These are phyloP conservation scores for Microtus agrestis DNA, from an alignment of 2,797 vertebrate genomes.

Conservation along the genomic window DNA sequence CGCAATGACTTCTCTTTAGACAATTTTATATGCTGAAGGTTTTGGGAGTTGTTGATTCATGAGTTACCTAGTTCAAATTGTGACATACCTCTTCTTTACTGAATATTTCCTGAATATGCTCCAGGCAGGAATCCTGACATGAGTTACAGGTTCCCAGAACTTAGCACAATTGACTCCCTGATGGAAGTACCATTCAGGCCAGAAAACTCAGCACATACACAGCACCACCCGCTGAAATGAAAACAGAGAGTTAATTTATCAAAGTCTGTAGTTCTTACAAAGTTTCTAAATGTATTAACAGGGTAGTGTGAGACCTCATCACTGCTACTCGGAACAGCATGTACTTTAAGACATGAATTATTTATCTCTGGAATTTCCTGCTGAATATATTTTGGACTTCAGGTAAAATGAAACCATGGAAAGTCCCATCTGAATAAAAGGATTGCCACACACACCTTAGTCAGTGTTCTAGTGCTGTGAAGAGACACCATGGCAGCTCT, in stretches of 20 bases:
- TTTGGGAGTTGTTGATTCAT: not conserved
- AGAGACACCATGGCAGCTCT: not conserved
- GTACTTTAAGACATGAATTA: not conserved
- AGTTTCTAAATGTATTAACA: not conserved
- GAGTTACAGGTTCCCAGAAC: not conserved
- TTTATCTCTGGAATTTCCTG: not conserved
- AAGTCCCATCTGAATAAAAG: not conserved
- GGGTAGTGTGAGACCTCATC: not conserved
- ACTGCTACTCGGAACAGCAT: not conserved
- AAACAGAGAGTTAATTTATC: not conserved
- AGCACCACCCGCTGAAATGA: not conserved
- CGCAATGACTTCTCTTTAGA: conserved; percentile 2
- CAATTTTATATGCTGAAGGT: not conserved
- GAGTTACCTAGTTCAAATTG: not conserved
- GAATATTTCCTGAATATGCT: not conserved
- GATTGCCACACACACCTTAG: not conserved
- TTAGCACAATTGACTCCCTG: not conserved
- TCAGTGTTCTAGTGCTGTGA: not conserved
- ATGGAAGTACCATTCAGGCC: not conserved
- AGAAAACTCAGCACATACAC: not conserved
- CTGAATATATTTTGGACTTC: not conserved
- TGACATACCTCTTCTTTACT: not conserved
- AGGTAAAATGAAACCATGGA: not conserved
- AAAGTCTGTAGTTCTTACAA: not conserved
- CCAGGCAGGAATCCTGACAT: not conserved